Conservation (phyloP, 2,888 invertebrate genomes). For the Spilarctia lutea region DNA sequence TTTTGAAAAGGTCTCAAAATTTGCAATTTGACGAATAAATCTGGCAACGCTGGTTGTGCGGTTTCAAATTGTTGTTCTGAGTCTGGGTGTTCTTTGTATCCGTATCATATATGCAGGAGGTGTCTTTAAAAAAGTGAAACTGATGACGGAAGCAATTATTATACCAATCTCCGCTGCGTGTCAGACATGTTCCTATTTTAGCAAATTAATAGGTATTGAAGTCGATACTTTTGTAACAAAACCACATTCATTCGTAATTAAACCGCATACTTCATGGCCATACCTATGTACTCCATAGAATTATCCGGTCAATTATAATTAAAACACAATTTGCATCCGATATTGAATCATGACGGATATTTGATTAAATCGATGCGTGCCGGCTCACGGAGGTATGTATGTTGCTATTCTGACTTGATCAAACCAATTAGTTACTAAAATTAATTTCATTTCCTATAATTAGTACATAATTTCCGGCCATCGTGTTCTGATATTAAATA, state of each 20-base stretch:
- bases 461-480: conserved; percentile 54
- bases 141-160: neutral
- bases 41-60: no score
- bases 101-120: no score
- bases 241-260: conserved; percentile 23
- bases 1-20: no score
- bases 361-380: conserved; percentile 59
- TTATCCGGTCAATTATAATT: conserved; percentile 48
- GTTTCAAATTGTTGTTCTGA: no score
- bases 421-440: conserved; percentile 63
- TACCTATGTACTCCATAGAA: conserved; percentile 27
- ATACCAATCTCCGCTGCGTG: neutral
- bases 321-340: conserved; percentile 54
- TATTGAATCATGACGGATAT: conserved; percentile 58
- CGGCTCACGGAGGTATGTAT: conserved; percentile 59
- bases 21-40: no score
- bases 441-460: conserved; percentile 66
- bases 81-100: no score
- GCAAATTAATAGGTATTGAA: neutral
- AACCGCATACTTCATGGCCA: conserved; percentile 24
- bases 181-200: neutral
- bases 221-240: conserved; percentile 11
- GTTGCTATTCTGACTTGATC: conserved; percentile 58
- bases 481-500: conserved; percentile 28
- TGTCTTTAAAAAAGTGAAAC: neutral